phyloP scores from a whole-genome alignment of 2,888 invertebrate genomes.

The Diogma glabrata region DNA sequence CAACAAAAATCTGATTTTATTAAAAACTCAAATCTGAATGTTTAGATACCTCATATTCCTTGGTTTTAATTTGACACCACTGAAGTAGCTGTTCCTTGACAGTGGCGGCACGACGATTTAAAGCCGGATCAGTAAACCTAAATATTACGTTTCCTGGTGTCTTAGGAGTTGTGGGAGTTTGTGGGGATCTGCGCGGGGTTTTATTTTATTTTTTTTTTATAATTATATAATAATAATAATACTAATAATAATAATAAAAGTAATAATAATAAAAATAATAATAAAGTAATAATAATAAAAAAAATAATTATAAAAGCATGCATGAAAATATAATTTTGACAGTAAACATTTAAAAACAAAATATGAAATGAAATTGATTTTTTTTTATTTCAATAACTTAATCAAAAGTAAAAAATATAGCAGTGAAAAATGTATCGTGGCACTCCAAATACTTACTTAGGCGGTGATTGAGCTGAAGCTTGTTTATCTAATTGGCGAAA shows the following conservation, averaged over 20 bases:
- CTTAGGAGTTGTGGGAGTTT: constrained; percentile 51
- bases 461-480: constrained; percentile 59
- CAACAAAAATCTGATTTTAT: too few species aligned
- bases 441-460: constrained; percentile 67
- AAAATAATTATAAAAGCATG: too few species aligned
- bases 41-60: constrained; percentile 93
- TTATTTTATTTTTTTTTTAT: constrained; percentile 25
- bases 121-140: constrained; percentile 84
- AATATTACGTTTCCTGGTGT: constrained; percentile 62
- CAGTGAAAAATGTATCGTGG: too few species aligned
- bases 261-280: too few species aligned
- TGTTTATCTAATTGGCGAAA: constrained; percentile 85
- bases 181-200: constrained; percentile 56
- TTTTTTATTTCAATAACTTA: too few species aligned
- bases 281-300: too few species aligned
- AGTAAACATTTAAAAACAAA: too few species aligned
- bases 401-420: too few species aligned
- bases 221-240: constrained; percentile 13
- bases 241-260: not conserved
- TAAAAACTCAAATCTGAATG: too few species aligned
- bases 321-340: too few species aligned
- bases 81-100: constrained; percentile 93
- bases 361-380: too few species aligned
- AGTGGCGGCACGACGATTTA: constrained; percentile 84
- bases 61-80: constrained; percentile 96